These are phyloP conservation scores for Octonoba sinensis DNA, from an alignment of 2,888 invertebrate genomes.

Conservation along the genomic window DNA sequence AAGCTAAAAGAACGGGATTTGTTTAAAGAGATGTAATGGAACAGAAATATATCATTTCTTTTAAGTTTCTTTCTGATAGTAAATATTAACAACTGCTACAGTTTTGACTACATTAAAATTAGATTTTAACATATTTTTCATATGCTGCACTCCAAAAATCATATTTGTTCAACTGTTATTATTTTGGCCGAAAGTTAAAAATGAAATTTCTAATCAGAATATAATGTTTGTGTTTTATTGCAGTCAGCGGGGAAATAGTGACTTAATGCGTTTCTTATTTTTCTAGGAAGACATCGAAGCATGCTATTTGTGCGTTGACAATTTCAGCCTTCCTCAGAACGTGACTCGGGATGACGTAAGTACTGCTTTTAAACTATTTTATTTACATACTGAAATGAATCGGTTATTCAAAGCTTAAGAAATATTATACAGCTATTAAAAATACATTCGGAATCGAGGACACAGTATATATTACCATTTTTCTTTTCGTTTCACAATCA, in stretches of 20 bases:
- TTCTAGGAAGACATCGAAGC: constrained; percentile 52
- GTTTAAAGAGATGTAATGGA: no score
- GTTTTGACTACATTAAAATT: no score
- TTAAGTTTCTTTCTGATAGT: no score
- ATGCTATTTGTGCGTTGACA: constrained; percentile 53
- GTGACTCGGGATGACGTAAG: constrained; percentile 60
- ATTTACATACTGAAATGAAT: background rate
- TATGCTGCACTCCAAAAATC: no score
- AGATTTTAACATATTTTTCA: no score
- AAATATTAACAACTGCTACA: no score
- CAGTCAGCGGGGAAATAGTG: background rate
- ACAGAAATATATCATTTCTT: no score
- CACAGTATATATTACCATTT: no score
- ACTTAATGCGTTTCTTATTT: background rate
- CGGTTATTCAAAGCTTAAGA: background rate
- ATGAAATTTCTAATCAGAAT: background rate
- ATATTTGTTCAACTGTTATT: background rate
- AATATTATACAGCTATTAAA: no score
- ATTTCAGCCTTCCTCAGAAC: constrained; percentile 46
- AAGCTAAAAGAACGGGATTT: no score
- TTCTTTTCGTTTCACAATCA: no score
- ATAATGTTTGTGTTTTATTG: background rate
- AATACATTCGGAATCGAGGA: no score
- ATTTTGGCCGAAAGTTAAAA: background rate
- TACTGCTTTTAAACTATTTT: background rate